Evolutionary conservation across 2,113 vertebrate genomes (phyloP).

Genomic region (Okapia johnstoni): DNA sequence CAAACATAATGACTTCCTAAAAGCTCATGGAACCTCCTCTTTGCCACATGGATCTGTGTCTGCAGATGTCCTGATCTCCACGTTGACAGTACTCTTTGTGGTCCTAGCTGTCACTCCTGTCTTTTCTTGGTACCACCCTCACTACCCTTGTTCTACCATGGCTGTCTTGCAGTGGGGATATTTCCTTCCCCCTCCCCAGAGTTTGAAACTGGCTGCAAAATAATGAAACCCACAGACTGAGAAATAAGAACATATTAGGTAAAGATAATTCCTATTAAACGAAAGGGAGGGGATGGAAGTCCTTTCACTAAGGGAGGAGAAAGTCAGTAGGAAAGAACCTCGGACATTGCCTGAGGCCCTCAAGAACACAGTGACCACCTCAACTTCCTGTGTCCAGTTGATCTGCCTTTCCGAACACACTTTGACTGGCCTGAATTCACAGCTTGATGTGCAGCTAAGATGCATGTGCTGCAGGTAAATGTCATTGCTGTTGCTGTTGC

Average conservation of each 20-base stretch:
- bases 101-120: background rate
- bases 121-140: background rate
- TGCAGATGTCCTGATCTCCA: rapidly evolving
- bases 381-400: background rate
- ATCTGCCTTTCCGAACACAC: background rate
- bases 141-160: background rate
- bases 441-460: background rate
- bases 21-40: background rate
- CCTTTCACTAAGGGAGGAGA: background rate
- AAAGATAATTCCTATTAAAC: background rate
- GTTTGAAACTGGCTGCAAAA: background rate
- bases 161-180: background rate
- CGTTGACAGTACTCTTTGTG: background rate
- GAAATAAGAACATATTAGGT: background rate
- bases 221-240: background rate
- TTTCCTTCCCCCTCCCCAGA: background rate
- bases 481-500: background rate
- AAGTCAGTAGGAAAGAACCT: background rate
- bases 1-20: background rate
- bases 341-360: background rate
- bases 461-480: background rate
- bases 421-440: background rate
- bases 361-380: background rate
- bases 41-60: too few species aligned
- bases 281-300: background rate